A percentile compares a stretch with the other conserved stretches of the same genome.
phyloP scores from a whole-genome alignment of 2,113 vertebrate species.

The Cranoglanis bouderius region DNA sequence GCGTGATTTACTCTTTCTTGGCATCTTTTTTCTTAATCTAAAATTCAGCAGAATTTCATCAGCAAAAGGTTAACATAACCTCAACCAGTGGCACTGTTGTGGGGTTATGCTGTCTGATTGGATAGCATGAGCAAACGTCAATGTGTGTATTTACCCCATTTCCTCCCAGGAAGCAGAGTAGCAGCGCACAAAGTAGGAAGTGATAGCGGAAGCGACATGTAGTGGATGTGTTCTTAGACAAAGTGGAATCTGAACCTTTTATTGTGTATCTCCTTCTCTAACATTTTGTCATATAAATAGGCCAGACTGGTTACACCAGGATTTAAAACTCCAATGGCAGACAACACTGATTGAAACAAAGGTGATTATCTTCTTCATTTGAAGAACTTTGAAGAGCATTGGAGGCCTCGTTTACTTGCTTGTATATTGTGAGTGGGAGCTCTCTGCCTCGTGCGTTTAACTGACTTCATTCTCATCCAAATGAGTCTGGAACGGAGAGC shows the following conservation, averaged over 20 bases:
- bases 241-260: not conserved
- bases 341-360: not conserved
- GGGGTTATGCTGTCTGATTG: slow-evolving; percentile 60
- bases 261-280: not conserved
- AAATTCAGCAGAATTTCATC: not conserved
- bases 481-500: slow-evolving; percentile 58
- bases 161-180: slow-evolving; percentile 68
- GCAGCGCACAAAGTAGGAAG: slow-evolving; percentile 54
- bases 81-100: slow-evolving; percentile 50
- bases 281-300: not conserved
- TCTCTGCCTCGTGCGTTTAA: slow-evolving; percentile 16
- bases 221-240: slow-evolving; percentile 25
- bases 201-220: slow-evolving; percentile 34
- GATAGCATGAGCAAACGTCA: slow-evolving; percentile 21
- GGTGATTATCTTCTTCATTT: not conserved
- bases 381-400: not conserved
- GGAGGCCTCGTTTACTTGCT: not conserved
- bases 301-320: not conserved
- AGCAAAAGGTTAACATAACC: slow-evolving; percentile 53
- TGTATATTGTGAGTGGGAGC: not conserved
- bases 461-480: slow-evolving; percentile 24
- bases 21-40: not conserved
- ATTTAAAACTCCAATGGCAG: not conserved
- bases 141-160: slow-evolving; percentile 39
- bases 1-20: not conserved